Conservation (phyloP, 2,888 invertebrate species). For the Papilio protenor region DNA sequence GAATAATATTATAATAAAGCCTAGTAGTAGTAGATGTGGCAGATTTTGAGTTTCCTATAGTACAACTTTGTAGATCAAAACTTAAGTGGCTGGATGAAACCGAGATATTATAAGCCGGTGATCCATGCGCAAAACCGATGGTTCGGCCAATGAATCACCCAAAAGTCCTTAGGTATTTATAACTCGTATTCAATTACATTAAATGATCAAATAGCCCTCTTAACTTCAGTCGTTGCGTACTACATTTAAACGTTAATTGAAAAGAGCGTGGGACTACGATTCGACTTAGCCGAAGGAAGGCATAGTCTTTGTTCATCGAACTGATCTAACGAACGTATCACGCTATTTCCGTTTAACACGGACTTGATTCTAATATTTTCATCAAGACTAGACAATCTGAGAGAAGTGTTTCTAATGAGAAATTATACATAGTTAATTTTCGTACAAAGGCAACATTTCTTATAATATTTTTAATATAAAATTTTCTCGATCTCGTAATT, state of each 20-base stretch:
- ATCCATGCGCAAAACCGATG: too few species aligned
- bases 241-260: constrained; percentile 1
- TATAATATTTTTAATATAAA: not conserved
- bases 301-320: constrained; percentile 20
- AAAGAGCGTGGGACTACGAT: constrained; percentile 31
- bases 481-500: not conserved
- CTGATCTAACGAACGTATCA: constrained; percentile 6
- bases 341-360: not conserved
- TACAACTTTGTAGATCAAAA: too few species aligned
- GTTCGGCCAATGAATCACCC: too few species aligned
- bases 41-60: too few species aligned
- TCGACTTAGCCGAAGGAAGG: not conserved
- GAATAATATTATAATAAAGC: too few species aligned
- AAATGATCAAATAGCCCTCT: not conserved
- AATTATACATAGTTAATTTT: too few species aligned
- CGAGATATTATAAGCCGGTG: too few species aligned
- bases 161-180: not conserved
- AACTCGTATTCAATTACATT: not conserved
- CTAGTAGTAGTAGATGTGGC: too few species aligned
- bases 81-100: too few species aligned
- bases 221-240: not conserved
- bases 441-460: too few species aligned
- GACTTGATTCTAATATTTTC: not conserved
- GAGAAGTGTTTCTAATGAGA: not conserved
- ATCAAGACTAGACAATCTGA: not conserved